Percentiles rank a stretch among this genome's conserved stretches.
Conservation (phyloP, 2,888 invertebrate species). For the Taenaris catops region DNA sequence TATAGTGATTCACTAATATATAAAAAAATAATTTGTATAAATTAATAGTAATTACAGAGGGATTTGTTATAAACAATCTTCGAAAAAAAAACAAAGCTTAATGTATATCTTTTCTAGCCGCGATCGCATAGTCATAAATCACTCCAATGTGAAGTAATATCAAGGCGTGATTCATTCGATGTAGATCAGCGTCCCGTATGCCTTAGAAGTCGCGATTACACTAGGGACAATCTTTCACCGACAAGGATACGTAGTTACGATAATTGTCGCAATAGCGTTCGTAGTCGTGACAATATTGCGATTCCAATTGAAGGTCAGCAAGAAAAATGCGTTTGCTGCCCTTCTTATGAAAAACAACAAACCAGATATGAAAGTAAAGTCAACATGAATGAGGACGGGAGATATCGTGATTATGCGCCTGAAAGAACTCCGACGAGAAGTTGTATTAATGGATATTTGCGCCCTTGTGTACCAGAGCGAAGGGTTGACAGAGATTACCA, state of each 20-base stretch:
- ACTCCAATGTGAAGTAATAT: conserved; percentile 53
- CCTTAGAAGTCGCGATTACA: conserved; percentile 34
- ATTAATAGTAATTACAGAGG: no score
- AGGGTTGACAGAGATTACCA: conserved; percentile 41
- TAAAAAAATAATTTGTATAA: no score
- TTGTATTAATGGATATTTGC: conserved; percentile 35
- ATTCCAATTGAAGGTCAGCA: conserved; percentile 25
- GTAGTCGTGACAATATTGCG: conserved; percentile 35
- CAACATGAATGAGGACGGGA: conserved; percentile 36
- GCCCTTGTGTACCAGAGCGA: conserved; percentile 27
- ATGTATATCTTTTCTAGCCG: conserved; percentile 45
- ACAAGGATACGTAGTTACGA: conserved; percentile 50
- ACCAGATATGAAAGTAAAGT: conserved; percentile 44
- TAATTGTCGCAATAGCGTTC: conserved; percentile 32
- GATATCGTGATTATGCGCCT: conserved; percentile 39
- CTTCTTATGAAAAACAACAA: conserved; percentile 36
- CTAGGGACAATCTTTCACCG: conserved; percentile 37
- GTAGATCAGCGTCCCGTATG: conserved; percentile 39
- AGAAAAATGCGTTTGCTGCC: conserved; percentile 35
- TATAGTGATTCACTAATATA: no score
- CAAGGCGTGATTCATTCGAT: conserved; percentile 35
- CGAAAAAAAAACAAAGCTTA: no score
- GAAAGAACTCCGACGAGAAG: conserved; percentile 37
- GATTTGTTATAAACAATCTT: no score
- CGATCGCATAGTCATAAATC: conserved; percentile 65